Base-by-base conservation (phyloP, 2,113 vertebrate species). In the Sorex araneus region DNA sequence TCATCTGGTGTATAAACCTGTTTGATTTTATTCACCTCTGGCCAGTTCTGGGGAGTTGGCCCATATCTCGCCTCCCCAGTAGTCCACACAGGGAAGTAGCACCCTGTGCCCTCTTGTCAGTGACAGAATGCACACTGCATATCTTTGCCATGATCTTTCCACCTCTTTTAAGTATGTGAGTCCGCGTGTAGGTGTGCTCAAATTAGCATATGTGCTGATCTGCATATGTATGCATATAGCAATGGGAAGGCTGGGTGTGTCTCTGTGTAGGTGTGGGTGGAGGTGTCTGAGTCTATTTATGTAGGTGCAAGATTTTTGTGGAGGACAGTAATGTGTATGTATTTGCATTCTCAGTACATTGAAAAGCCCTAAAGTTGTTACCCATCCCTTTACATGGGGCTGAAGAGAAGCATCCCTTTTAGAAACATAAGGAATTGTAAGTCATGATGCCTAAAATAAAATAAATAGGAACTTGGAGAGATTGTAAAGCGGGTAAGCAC, bases 101-200 rank as follows among this genome's bases (percentile, higher is more conserved):
- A 57, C 28, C 8, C 77, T 91, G 10, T 74, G 54, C 15, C 89
- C 25, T 40, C 94, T 81, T 90, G 79, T 92, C 50, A 86, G 36
- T 84, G 78, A 83, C 66, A 80, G 60, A 81, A 75, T 92, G 23
- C 67, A 88, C 40, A 95, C 32, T 95, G 25, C 30, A 15, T 94
- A 93, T 95, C 76, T 93, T 95, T 94, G 90, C 67, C 79, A 13
- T 90, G 79, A 94, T 93, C 89, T 88, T 95, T 90, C 86, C 19
- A 80, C 27, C 32, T 92, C 63, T 93, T 90, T 94, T 85, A 88
- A 94, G 83, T 92, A 88, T 88, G 83, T 86, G 90, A 90, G 60
- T 92, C 63, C 75, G 32, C 80, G 71, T 94, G 90, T 95, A 93
- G 90, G 80, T 83, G 73, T 97, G 45, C 63, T 91, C 8, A 16